phyloP scores from a whole-genome alignment of 2,888 invertebrate genomes.

The Amaurobius ferox region DNA sequence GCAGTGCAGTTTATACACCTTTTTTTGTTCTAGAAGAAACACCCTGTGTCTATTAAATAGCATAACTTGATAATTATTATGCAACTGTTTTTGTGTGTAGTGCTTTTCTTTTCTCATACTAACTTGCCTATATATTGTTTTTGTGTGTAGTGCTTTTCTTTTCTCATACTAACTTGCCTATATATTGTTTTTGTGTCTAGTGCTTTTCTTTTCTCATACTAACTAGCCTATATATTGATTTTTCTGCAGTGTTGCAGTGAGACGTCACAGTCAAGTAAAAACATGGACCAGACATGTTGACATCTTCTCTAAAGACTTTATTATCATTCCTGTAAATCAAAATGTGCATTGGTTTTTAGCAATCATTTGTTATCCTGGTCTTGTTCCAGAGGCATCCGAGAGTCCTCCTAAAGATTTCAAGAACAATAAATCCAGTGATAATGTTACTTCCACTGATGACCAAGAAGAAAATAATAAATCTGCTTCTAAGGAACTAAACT shows the following conservation, averaged over 20 bases:
- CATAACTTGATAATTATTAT: no score
- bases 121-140: no score
- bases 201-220: no score
- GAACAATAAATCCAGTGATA: constrained; percentile 23
- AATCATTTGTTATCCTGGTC: constrained; percentile 94
- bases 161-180: no score
- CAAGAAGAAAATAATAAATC: constrained; percentile 46
- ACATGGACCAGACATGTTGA: constrained; percentile 98
- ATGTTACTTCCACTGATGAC: constrained; percentile 56
- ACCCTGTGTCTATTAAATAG: no score
- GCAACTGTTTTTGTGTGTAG: no score
- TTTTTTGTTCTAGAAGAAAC: no score
- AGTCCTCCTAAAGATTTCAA: constrained; percentile 15
- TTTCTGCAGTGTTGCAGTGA: constrained; percentile 79
- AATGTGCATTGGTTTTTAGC: constrained; percentile 98
- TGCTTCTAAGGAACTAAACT: constrained; percentile 29
- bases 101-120: no score
- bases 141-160: no score
- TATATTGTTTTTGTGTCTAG: no score
- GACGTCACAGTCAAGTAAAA: constrained; percentile 91
- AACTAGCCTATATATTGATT: no score
- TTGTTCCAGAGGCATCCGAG: constrained; percentile 78
- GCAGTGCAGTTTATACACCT: no score
- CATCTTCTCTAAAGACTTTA: constrained; percentile 96
- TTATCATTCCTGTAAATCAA: constrained; percentile 98